Base-by-base conservation (phyloP, 2,888 invertebrate genomes). In the Chironomus riparius region DNA sequence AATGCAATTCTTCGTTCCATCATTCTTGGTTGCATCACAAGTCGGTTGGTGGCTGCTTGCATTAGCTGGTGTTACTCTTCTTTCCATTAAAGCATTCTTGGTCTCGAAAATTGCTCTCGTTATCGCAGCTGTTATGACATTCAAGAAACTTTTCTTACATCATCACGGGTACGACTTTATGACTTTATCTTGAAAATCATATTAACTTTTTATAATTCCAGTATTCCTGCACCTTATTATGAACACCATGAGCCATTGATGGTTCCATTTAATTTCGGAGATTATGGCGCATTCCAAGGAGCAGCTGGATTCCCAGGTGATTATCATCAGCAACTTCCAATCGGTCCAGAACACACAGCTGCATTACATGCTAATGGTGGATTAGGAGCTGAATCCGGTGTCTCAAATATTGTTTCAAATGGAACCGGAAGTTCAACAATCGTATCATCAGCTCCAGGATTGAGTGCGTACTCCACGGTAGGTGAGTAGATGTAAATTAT, bases 11-110 rank as follows among this genome's bases (percentile, higher is more conserved):
- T 84, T 90, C 76, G 83, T 92, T 10, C 91, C 91, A 5, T 85
- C 90, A 80, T 83, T 91, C 68, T 84, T 91, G 79, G 91, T 91
- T 38, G 88, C 90, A 83, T 91, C 91, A 80, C 87, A 89, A 0
- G 87, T 90, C 0, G 89, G 88, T 10, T 86, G 89, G 78, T 86
- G 88, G 68, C 85, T 90, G 78, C 85, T 90, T 70, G 87, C 87
- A 0, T 83, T 90, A 77, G 86, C 88, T 50, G 85, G 88, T 1
- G 88, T 91, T 38, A 87, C 88, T 0, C 81, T 87, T 7, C 83
- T 91, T 3, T 89, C 90, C 0, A 79, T 92, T 7, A 91, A 92
- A 81, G 89, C 92, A 0, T 85, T 91, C 78, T 82, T 89, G n/a
- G 86, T 91, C 68, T 90, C 91, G 71, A 91, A 91, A 80, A 80